Base-by-base conservation (phyloP, 2,888 invertebrate species). In the Caenorhabditis drosophilae region DNA sequence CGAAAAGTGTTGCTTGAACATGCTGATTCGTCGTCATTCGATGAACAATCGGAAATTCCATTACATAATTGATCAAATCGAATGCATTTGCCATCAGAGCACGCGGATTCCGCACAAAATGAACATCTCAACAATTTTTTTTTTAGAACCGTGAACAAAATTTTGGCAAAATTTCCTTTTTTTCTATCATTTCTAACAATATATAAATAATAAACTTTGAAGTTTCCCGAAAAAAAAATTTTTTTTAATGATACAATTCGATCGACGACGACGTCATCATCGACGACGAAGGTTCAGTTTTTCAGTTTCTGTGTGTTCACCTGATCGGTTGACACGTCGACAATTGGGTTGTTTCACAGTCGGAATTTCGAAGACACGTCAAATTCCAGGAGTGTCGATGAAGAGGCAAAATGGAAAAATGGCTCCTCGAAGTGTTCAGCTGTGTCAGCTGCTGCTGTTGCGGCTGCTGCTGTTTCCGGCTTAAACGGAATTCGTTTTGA, bases 41-140 rank as follows among this genome's bases (percentile, higher is more conserved):
- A 62, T 12, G 34, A 18, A 59, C 75, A 75, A 45, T 75, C 70
- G 2, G 15, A 7, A 3, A 35, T 27, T 34, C 63, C 61, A 49
- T 75, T 53, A 31, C 75, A 75, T 15, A 75, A 48, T 42, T 70
- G 50, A 12, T 36, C 11, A 12, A 40, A 31, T 4, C 38, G 26
- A 9, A 75, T 59, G 38, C 75, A 75, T 3, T 23, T 35, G 11
- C 75, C 75, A 55, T 69, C 61, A 7, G 45, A 44, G 51, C 75
- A 75, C 9, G 58, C 69, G 1, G 69, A 67, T 47, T 75, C 57
- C 9, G 53, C 16, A 31, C 75, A 75, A 23, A 25, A 50, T 1
- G 75, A 75, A 36, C 75, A 75, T 53, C 71, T 73, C 47, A 25
- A 59, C 16, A 12, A 31, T 31, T 31, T 31, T 31, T 9, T 31